Conservation (phyloP, 2,888 invertebrate species). For the Lordiphosa fenestrarum region DNA sequence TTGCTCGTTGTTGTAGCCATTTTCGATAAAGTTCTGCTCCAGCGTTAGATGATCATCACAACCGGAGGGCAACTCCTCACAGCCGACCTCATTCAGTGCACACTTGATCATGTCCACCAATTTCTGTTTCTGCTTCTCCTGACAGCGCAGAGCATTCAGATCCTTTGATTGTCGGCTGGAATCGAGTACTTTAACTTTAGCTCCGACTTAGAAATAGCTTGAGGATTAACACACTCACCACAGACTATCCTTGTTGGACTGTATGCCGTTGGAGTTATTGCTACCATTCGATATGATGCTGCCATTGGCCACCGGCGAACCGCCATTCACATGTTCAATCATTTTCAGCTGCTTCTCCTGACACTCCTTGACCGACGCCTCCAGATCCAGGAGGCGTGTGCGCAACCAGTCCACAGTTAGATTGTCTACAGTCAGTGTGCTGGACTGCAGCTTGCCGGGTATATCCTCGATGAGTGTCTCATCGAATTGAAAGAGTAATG, state of each 20-base stretch:
- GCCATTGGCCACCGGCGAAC: constrained; percentile 81
- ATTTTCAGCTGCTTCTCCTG: constrained; percentile 86
- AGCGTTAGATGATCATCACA: constrained; percentile 85
- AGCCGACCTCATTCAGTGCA: constrained; percentile 92
- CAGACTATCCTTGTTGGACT: constrained; percentile 78
- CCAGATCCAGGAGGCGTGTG: constrained; percentile 89
- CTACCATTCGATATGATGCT: constrained; percentile 76
- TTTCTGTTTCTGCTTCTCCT: constrained; percentile 90
- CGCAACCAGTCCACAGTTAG: constrained; percentile 94
- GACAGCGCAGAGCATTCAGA: constrained; percentile 89
- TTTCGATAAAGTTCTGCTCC: constrained; percentile 84
- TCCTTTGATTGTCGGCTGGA: constrained; percentile 83
- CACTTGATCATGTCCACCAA: constrained; percentile 91
- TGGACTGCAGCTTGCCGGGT: constrained; percentile 91
- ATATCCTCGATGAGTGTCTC: constrained; percentile 93
- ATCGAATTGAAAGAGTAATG: constrained; percentile 91
- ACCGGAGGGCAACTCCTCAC: constrained; percentile 92
- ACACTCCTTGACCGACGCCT: constrained; percentile 88
- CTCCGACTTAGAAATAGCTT: neutral
- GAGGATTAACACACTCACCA: constrained; percentile 61
- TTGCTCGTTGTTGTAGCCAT: constrained; percentile 82
- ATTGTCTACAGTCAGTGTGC: constrained; percentile 94
- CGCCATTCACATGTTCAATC: constrained; percentile 81
- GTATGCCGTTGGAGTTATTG: constrained; percentile 80
- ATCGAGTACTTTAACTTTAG: neutral